A percentile compares a stretch with the other conserved stretches of the same genome.
phyloP scores from a whole-genome alignment of 2,113 vertebrate genomes.

The Salvator merianae region DNA sequence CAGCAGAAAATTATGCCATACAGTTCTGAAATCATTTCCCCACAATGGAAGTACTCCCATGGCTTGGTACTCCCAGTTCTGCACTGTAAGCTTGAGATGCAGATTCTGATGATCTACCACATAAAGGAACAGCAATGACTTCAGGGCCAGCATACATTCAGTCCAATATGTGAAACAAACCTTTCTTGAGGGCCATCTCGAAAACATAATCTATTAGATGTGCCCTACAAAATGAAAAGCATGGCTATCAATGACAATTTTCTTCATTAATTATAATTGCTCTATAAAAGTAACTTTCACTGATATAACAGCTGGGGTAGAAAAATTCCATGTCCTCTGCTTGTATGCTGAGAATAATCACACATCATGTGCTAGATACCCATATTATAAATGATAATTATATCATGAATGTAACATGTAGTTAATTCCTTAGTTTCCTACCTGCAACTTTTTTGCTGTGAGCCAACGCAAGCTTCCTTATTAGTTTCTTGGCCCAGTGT shows the following conservation, averaged over 20 bases:
- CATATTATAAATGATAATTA: no score
- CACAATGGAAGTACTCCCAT: no score
- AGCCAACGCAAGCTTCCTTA: background rate
- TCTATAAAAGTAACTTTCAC: background rate
- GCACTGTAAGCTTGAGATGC: no score
- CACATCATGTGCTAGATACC: background rate
- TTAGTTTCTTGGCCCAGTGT: background rate
- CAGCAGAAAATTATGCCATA: no score
- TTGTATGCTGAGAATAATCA: background rate
- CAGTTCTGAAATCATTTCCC: no score
- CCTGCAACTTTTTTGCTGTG: background rate
- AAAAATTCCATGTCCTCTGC: background rate
- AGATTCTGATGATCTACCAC: no score
- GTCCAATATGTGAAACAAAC: no score
- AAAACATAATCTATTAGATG: background rate
- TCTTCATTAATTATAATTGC: background rate
- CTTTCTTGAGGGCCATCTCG: background rate
- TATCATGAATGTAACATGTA: background rate
- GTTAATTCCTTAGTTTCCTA: background rate
- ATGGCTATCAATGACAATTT: background rate
- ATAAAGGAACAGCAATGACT: no score
- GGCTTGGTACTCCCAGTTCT: no score
- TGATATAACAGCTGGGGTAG: background rate
- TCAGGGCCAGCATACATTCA: no score
- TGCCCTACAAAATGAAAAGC: constrained; percentile 22